phyloP scores from a whole-genome alignment of 2,113 vertebrate species.

The Connochaetes taurinus region DNA sequence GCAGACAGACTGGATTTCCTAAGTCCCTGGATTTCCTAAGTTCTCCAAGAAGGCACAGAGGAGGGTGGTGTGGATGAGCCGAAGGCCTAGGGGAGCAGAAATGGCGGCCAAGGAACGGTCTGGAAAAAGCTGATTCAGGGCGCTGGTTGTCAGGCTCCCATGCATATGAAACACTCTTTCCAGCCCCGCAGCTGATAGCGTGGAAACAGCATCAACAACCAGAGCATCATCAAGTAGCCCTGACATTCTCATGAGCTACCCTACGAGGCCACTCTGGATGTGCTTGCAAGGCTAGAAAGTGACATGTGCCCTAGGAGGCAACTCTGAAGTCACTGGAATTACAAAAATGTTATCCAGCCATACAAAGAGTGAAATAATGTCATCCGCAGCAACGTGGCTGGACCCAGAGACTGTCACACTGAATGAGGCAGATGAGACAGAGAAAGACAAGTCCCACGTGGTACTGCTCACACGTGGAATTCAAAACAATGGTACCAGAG shows the following conservation, averaged over 20 bases:
- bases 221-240: fast-evolving
- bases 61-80: not conserved
- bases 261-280: not conserved
- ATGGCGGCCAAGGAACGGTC: fast-evolving
- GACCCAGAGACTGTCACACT: not conserved
- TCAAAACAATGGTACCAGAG: fast-evolving
- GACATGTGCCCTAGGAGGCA: too few species aligned
- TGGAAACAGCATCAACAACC: fast-evolving
- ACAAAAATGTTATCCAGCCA: fast-evolving
- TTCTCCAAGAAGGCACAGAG: not conserved
- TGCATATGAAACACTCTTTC: fast-evolving
- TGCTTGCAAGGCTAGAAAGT: fast-evolving
- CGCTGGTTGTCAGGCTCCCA: not conserved
- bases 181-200: not conserved
- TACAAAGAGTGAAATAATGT: fast-evolving
- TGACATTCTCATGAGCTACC: fast-evolving
- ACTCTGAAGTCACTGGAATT: not conserved
- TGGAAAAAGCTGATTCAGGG: not conserved
- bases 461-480: fast-evolving
- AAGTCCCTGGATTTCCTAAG: not conserved
- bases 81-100: not conserved
- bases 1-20: not conserved
- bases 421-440: not conserved
- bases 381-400: not conserved
- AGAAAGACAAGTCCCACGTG: fast-evolving